Evolutionary conservation across 2,888 invertebrate species (phyloP), one percentile per base, ranked within the genome.

Genomic region (Netelia inedita): DNA sequence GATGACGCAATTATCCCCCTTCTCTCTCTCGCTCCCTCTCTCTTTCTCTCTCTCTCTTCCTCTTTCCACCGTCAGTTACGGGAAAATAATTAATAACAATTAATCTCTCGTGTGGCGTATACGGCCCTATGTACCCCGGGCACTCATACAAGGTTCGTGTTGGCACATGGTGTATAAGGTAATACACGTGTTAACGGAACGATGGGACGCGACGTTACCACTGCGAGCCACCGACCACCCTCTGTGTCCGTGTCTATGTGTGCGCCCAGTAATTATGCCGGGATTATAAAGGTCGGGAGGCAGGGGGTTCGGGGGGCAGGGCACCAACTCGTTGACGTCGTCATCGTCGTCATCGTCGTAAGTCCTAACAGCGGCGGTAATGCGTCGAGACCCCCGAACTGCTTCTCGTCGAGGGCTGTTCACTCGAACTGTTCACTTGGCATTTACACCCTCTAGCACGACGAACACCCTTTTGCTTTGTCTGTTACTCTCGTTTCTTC

Each of bases 1-100:
- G 92, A 92, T 92, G 92, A 91, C 91, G 91, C 91, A 92, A 93
- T 92, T 92, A 92, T 90, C 91, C 87, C 73, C 65, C 57, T 73
- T 57, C 50, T 65, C 71, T 71, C 16, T 53, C 19, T 35, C 19
- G 46, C 68, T 68, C 46, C 14, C 68, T 16, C 68, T 23, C 16
- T 11, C 6, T 43, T 41, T 46, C 69, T 10, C 11, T 75, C 28
- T 41, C 68, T 59, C 50, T n/a, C 21, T 63, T 57, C 28, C 28
- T 57, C 28, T 71, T 50, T 61, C 41, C 53, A 21, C 72, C 89
- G 85, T 87, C 85, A 72, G 86, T 87, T 87, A 90, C 90, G 90
- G 90, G 90, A 92, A 93, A 92, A 93, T 93, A 93, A 93, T 94
- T 93, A 93, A 94, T 94, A 93, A 92, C 93, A 93, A 94, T 94